These are phyloP conservation scores for Tychaedon coryphoeus DNA, from an alignment of 2,113 vertebrate genomes.

Conservation along the genomic window DNA sequence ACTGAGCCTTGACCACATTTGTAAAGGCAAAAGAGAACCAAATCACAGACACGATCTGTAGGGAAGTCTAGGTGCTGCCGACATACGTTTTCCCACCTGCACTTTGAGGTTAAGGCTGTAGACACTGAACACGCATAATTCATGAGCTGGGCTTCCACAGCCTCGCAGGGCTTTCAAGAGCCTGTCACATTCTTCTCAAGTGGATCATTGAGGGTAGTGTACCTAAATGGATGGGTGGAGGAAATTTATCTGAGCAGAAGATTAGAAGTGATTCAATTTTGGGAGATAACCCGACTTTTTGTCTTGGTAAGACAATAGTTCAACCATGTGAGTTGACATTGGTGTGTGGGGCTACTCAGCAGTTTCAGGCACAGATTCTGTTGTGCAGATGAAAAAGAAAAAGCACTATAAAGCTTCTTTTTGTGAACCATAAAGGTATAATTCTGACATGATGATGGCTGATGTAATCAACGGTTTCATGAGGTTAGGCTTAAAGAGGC, in stretches of 20 bases:
- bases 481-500: not conserved
- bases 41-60: not conserved
- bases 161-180: not conserved
- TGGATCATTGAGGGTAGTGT: slow-evolving; percentile 57
- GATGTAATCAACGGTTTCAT: not conserved
- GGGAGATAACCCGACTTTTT: slow-evolving; percentile 49
- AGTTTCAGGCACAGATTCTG: slow-evolving; percentile 5
- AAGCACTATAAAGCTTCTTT: not conserved
- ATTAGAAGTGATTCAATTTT: slow-evolving; percentile 59
- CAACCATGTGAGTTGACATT: not conserved
- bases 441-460: slow-evolving; percentile 3
- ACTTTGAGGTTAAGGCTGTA: not conserved
- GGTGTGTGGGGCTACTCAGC: not conserved
- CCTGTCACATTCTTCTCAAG: slow-evolving; percentile 51
- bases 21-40: not conserved
- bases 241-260: slow-evolving; percentile 50
- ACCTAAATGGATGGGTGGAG: slow-evolving; percentile 46
- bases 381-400: slow-evolving; percentile 9
- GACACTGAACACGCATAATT: not conserved
- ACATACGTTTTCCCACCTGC: not conserved
- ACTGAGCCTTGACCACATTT: not conserved
- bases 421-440: not conserved
- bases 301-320: slow-evolving; percentile 4
- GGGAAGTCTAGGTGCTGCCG: not conserved
- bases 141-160: not conserved